These are phyloP conservation scores for Agrotis ipsilon DNA, from an alignment of 2,888 invertebrate species.

Conservation along the genomic window DNA sequence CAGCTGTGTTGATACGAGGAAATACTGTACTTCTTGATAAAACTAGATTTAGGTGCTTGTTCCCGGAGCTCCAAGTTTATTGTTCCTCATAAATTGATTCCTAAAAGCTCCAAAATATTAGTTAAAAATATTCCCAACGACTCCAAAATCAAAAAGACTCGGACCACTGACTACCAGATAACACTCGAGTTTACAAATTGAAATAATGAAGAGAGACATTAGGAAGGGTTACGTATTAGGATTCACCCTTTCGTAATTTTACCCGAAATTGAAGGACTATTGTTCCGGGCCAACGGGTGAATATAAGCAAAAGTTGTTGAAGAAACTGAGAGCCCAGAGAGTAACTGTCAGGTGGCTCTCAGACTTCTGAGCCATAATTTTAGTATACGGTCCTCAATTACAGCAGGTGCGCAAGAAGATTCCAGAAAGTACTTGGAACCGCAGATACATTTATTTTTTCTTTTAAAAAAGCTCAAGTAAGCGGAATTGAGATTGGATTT, in stretches of 20 bases:
- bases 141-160: too few species aligned
- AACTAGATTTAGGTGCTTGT: too few species aligned
- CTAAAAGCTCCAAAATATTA: too few species aligned
- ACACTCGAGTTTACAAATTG: slow-evolving; percentile 43
- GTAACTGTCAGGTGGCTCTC: slow-evolving; percentile 63
- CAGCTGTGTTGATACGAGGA: too few species aligned
- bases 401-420: slow-evolving; percentile 64
- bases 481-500: slow-evolving; percentile 60
- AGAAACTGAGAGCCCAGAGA: slow-evolving; percentile 38
- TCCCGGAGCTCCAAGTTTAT: too few species aligned
- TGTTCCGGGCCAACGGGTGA: slow-evolving; percentile 56
- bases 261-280: slow-evolving; percentile 19
- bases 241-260: slow-evolving; percentile 2
- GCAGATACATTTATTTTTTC: slow-evolving; percentile 51
- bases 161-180: too few species aligned
- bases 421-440: slow-evolving; percentile 52
- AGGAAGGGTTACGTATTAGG: not conserved
- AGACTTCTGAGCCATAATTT: slow-evolving; percentile 63
- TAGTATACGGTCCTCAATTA: slow-evolving; percentile 66
- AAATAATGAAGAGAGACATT: not conserved
- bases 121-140: too few species aligned
- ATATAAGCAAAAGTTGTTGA: slow-evolving; percentile 64
- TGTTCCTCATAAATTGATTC: too few species aligned
- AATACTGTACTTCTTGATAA: too few species aligned
- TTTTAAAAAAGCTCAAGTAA: slow-evolving; percentile 59